Conservation (phyloP, 2,797 vertebrate species). For the Enteromius fasciolatus region DNA sequence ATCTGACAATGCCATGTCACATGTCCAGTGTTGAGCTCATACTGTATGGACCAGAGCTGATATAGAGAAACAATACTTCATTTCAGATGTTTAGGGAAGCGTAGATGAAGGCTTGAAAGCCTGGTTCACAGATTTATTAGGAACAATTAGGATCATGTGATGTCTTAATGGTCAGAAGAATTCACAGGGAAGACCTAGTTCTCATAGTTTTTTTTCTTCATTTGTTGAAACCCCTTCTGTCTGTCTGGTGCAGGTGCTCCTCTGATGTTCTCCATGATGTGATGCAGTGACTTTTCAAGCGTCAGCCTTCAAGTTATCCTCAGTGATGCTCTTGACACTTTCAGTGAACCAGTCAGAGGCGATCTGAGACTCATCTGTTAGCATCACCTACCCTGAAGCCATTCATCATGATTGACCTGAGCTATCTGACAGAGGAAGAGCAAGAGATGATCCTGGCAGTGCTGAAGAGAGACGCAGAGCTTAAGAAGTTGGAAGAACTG, state of each 20-base stretch:
- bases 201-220: background rate
- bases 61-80: constrained; percentile 17
- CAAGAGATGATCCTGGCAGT: constrained; percentile 88
- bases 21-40: constrained; percentile 39
- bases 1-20: constrained; percentile 59
- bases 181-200: background rate
- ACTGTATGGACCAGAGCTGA: constrained; percentile 11
- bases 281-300: background rate
- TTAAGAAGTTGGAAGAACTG: constrained; percentile 86
- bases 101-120: constrained; percentile 5
- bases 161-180: constrained; percentile 21
- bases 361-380: constrained; percentile 33
- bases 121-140: constrained; percentile 5
- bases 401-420: constrained; percentile 90
- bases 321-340: constrained; percentile 20
- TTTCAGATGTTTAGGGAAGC: constrained; percentile 1
- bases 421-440: constrained; percentile 90
- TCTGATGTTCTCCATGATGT: constrained; percentile 1
- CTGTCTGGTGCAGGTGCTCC: constrained; percentile 11
- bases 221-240: background rate
- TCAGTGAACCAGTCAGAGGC: background rate
- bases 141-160: constrained; percentile 33
- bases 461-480: constrained; percentile 85
- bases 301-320: background rate
- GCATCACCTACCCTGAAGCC: background rate